phyloP scores from a whole-genome alignment of 1,140 invertebrate genomes.

The Aphis gossypii region DNA sequence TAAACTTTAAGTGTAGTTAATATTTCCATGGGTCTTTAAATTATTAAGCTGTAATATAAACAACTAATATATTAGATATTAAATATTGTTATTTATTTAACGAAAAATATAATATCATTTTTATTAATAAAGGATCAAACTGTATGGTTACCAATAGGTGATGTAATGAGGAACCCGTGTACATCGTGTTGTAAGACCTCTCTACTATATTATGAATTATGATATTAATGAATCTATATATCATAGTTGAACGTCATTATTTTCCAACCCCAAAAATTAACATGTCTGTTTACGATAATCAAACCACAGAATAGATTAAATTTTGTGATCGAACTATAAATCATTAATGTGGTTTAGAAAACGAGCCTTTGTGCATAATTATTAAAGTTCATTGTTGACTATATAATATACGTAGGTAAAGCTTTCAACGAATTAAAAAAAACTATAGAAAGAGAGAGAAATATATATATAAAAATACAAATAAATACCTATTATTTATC shows the following conservation, averaged over 20 bases:
- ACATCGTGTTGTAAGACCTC: neutral
- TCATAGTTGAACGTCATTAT: neutral
- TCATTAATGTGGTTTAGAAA: neutral
- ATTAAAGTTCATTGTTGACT: slow-evolving; percentile 26
- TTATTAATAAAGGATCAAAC: neutral
- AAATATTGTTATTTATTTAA: neutral
- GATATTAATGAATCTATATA: neutral
- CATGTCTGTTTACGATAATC: slow-evolving; percentile 19
- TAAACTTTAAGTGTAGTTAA: neutral
- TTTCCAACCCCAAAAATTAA: neutral
- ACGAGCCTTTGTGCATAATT: slow-evolving; percentile 26
- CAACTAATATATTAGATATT: neutral
- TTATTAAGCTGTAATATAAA: neutral
- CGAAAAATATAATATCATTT: neutral
- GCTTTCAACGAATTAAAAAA: slow-evolving; percentile 36
- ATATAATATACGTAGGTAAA: neutral
- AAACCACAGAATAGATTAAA: too few relatives aligned
- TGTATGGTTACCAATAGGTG: too few relatives aligned
- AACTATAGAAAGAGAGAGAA: neutral
- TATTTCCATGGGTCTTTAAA: neutral
- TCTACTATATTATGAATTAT: neutral
- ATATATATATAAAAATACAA: neutral
- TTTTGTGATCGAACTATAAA: slow-evolving; percentile 22
- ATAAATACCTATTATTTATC: neutral
- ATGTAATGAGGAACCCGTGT: neutral